Base-by-base conservation (phyloP, 2,113 vertebrate genomes). In the Atractosteus spatula region DNA sequence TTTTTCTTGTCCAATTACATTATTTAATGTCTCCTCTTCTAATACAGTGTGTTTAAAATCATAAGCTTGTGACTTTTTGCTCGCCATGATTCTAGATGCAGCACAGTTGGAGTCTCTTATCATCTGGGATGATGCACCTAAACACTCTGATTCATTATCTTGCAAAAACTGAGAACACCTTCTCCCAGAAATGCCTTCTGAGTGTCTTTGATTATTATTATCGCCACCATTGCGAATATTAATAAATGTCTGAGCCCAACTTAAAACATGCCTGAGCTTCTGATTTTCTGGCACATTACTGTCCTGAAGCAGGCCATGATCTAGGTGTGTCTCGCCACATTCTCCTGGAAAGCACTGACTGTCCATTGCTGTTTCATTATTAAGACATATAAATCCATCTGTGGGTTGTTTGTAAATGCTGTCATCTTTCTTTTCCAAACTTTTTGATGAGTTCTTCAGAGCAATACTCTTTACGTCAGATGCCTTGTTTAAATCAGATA, bases 261-360 rank as follows among this genome's bases (percentile, higher is more conserved):
- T 79, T 74, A 88, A 72, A 62, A 85, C 82, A 69, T 83, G 76
- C 12, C 73, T 69, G 11, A 93, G 80, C 78, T 89, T 94, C 71
- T 86, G 79, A 62, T 76, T 81, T 75, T 91, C 81, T 55, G 84
- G 87, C 45, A 86, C 47, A 51, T 74, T 65, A 4, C 68, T 59
- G 76, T 82, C 80, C 16, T 77, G 71, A 44, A 85, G 63, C 6
- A 82, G 44, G 5, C 43, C 62, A 68, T 80, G 75, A 71, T 78
- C 70, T 68, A 79, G 75, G 61, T 77, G 29, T 29, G 29, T 77
- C 44, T 17, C 68, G 43, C 17, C 41, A 4, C 8, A 62, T 29
- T 42, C 44, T 16, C 14, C 55, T 57, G 41, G 14, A 7, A 12
- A 11, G 41, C 10, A 59, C 57, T 59, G 57, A n/a, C 6, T 4